Base-by-base conservation (phyloP, 2,888 invertebrate genomes). In the Pyrocoelia pectoralis region DNA sequence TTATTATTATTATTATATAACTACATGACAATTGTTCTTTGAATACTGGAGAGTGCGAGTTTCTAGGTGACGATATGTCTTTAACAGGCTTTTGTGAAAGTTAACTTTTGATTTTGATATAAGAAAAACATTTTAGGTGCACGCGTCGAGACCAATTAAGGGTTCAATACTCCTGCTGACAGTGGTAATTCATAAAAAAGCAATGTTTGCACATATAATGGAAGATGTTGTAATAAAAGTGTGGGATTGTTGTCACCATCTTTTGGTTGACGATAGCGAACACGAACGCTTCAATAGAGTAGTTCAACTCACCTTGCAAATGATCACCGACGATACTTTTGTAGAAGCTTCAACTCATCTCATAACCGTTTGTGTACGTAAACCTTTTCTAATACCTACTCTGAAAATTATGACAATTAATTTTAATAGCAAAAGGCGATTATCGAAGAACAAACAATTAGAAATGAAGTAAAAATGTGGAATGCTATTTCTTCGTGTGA, bases 321-420 rank as follows among this genome's bases (percentile, higher is more conserved):
- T 74, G 50, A 73, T 79, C 28, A 68, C 77, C 3, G 74, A 74
- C 57, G 77, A 80, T 18, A 61, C 77, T 29, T 81, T 80, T 67
- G 28, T 61, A 17, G 54, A 53, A 9, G 67, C 79, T 50, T 68
- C 72, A 6, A 49, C 66, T 33, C 10, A 33, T n/a, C 33, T 33
- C 33, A 2, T 33, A 6, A 33, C 10, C 9, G 3, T 6, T n/a
- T n/a, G 10, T 8, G 33, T 33, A 33, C 9, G 33, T n/a, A 33
- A n/a, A 3, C 24, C 24, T 24, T 6, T 24, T 3, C 6, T 24
- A n/a, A n/a, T n/a, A n/a, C n/a, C 6, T 24, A 6, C 6, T 24
- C 24, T 24, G 24, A 24, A 24, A 24, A 24, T 24, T 6, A 24
- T 24, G 24, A n/a, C 24, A 24, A 24, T 6, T n/a, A n/a, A n/a